Evolutionary conservation across 37 sponge, comb jelly and placozoan genomes (phyloP), one percentile per base, ranked within the genome.

Genomic region (Aphrocallistes beatrix): DNA sequence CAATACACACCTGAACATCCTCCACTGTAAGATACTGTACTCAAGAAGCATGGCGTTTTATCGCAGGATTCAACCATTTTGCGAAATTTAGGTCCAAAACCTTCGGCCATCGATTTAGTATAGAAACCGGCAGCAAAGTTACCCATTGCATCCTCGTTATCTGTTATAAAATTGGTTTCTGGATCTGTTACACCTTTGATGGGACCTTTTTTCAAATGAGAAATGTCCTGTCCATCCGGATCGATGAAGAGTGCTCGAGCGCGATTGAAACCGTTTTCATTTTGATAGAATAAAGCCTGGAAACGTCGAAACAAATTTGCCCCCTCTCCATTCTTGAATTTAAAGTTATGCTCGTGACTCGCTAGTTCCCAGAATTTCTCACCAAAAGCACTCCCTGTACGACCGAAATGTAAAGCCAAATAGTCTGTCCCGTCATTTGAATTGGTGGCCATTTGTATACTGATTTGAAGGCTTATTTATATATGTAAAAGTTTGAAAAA

Each of bases 311-410:
- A 60, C n/a, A 60, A 19, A 3, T 60, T 3, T 60, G 10, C n/a
- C 8, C 75, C 21, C 34, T 60, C 75, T 60, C 75, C 75, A 60
- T 19, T 60, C 25, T 19, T 3, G 25, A 19, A 60, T 6, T 19
- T 25, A 25, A 60, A 6, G 75, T 13, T 30, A 28, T 60, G 75
- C 34, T 60, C 75, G 8, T 13, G 10, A 13, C 75, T 25, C 8
- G 75, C 75, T 13, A 60, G n/a, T 60, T 60, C 75, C 75, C 75
- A 60, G 75, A 60, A 60, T 28, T 60, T 60, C 17, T 60, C 75
- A 60, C 75, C 75, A 60, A 60, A 13, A 6, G 32, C 8, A 60
- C 75, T 25, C 75, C 75, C 75, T 8, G 28, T 19, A 13, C 75
- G 17, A 8, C 75, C 75, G n/a, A 60, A 60, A 60, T 60, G 75